These are phyloP conservation scores for Macaca mulatta DNA, from an alignment of 2,113 vertebrate genomes.

Conservation along the genomic window DNA sequence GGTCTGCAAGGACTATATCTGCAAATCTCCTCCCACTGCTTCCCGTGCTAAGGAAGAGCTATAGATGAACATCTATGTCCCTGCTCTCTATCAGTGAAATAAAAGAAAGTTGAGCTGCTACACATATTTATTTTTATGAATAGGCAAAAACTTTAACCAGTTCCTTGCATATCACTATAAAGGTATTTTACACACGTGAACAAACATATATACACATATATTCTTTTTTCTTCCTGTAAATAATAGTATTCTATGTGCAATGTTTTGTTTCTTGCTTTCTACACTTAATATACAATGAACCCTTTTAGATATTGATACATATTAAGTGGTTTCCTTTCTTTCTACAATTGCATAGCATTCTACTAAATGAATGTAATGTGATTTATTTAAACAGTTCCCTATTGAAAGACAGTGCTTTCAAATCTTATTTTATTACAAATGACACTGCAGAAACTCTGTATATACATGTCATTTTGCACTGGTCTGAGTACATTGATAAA, in stretches of 20 bases:
- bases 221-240: background rate
- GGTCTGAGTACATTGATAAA: background rate
- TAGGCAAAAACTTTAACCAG: background rate
- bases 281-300: background rate
- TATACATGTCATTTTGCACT: slow-evolving; percentile 6
- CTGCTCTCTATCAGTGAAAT: background rate
- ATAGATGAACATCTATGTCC: background rate
- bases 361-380: background rate
- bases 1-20: background rate
- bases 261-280: slow-evolving; percentile 26
- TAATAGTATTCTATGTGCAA: background rate
- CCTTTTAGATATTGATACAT: background rate
- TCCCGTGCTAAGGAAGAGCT: slow-evolving; percentile 41
- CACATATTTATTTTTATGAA: slow-evolving; percentile 12
- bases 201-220: background rate
- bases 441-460: background rate
- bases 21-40: background rate
- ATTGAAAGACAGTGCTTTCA: slow-evolving; percentile 22
- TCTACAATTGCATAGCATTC: background rate
- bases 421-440: slow-evolving; percentile 32
- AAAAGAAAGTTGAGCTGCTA: background rate
- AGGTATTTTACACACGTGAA: background rate
- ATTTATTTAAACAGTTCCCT: slow-evolving; percentile 26
- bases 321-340: background rate
- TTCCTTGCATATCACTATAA: background rate